phyloP scores from a whole-genome alignment of 92 coral and sea anemone genomes.

The Meandrina meandrites region DNA sequence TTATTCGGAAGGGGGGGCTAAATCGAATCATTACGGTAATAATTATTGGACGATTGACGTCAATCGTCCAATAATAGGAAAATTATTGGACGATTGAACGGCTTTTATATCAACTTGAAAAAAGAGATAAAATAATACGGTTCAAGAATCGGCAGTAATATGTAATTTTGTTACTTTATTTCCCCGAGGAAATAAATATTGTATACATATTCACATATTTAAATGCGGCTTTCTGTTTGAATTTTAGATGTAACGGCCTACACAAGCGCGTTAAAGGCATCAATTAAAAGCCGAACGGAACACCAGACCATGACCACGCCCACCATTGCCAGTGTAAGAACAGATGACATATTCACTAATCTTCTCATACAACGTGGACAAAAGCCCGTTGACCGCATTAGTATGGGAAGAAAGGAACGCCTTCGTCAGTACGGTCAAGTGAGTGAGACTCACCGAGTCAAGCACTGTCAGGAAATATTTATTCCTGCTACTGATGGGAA shows the following conservation, averaged over 20 bases:
- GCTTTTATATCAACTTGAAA: no score
- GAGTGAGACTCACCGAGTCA: neutral
- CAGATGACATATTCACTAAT: conserved; percentile 41
- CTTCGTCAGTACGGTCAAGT: conserved; percentile 12
- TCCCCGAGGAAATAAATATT: no score
- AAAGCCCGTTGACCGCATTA: neutral
- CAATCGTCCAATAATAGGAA: no score
- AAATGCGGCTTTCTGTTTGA: no score
- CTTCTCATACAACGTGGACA: conserved; percentile 40
- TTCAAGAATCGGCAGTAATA: no score
- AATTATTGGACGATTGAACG: no score
- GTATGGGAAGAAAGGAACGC: neutral
- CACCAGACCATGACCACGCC: neutral
- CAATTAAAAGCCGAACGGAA: neutral
- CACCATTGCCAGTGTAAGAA: neutral
- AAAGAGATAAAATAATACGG: no score
- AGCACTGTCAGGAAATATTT: conserved; percentile 6
- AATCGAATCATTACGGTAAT: no score
- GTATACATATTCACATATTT: no score
- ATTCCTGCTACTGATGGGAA: neutral
- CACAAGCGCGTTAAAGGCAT: neutral
- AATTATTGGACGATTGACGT: no score
- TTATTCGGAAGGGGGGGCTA: no score
- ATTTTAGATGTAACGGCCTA: neutral
- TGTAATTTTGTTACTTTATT: no score